These are phyloP conservation scores for Calyptommatus sinebrachiatus DNA, from an alignment of 2,113 vertebrate species.

Conservation along the genomic window DNA sequence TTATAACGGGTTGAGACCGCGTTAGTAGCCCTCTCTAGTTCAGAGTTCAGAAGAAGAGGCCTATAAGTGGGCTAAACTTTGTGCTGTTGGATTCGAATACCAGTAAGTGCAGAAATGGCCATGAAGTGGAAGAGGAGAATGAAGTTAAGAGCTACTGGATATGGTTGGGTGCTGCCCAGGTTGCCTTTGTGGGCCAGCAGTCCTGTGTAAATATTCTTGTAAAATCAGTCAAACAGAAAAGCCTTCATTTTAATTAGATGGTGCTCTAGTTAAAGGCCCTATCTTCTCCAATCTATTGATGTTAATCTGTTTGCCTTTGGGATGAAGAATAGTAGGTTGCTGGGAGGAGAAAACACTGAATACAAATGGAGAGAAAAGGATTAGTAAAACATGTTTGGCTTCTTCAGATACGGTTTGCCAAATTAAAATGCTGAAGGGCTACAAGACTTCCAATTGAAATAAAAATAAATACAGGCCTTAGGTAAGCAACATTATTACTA, in stretches of 20 bases:
- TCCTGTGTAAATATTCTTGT: background rate
- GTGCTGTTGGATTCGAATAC: too few species aligned
- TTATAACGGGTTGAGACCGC: too few species aligned
- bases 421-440: slow-evolving; percentile 69
- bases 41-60: too few species aligned
- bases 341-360: slow-evolving; percentile 21
- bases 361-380: slow-evolving; percentile 31
- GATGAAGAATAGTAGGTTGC: slow-evolving; percentile 7
- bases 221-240: background rate
- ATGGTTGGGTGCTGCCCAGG: too few species aligned
- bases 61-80: too few species aligned
- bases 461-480: slow-evolving; percentile 77
- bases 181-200: too few species aligned
- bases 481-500: slow-evolving; percentile 76
- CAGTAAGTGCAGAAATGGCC: too few species aligned
- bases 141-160: too few species aligned
- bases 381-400: slow-evolving; percentile 52
- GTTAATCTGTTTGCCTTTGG: slow-evolving; percentile 43
- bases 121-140: too few species aligned
- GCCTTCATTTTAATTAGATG: background rate
- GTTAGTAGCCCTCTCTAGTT: too few species aligned
- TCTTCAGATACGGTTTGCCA: slow-evolving; percentile 67
- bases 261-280: background rate
- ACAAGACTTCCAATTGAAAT: slow-evolving; percentile 73
- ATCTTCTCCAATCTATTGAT: background rate